A percentile compares a stretch with the other conserved stretches of the same genome.
These are phyloP conservation scores for Parazoanthus darwini DNA, from an alignment of 92 coral and sea anemone species.

Conservation along the genomic window DNA sequence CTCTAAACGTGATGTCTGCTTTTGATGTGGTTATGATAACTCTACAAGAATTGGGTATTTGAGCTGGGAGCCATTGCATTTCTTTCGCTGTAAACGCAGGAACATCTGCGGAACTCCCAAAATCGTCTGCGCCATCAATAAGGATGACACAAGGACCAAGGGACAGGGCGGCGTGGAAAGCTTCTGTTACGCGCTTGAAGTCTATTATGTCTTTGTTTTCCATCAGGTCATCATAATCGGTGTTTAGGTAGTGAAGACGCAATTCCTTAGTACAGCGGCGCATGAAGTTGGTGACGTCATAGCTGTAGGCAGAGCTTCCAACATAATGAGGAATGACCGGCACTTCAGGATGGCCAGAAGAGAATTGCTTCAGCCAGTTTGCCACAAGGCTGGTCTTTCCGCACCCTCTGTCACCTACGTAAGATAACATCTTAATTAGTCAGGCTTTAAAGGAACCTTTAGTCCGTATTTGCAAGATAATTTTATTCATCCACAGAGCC, in stretches of 20 bases:
- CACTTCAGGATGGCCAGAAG: constrained; percentile 65
- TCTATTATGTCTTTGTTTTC: constrained; percentile 71
- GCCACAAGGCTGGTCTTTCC: constrained; percentile 84
- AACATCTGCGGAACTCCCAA: constrained; percentile 74
- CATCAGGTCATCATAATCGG: constrained; percentile 51
- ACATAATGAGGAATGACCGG: constrained; percentile 86
- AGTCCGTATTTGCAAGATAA: too few species aligned
- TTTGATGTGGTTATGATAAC: constrained; percentile 83
- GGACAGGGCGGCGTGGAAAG: constrained; percentile 85
- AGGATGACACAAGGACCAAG: constrained; percentile 87
- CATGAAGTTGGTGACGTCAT: constrained; percentile 87
- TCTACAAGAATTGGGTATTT: constrained; percentile 80
- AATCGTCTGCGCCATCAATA: constrained; percentile 81
- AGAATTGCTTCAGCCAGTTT: constrained; percentile 84
- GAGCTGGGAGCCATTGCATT: constrained; percentile 84
- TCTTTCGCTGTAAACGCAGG: constrained; percentile 83
- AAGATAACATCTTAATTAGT: too few species aligned
- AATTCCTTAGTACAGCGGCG: constrained; percentile 93
- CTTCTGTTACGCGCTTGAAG: constrained; percentile 74
- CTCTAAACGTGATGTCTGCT: constrained; percentile 80
- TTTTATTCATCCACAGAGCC: too few species aligned
- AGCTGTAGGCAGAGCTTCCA: constrained; percentile 78
- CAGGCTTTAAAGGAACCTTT: too few species aligned
- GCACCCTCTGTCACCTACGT: constrained; percentile 88
- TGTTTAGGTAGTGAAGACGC: constrained; percentile 79